These are phyloP conservation scores for Aphis craccivora DNA, from an alignment of 1,140 invertebrate genomes.

Conservation along the genomic window DNA sequence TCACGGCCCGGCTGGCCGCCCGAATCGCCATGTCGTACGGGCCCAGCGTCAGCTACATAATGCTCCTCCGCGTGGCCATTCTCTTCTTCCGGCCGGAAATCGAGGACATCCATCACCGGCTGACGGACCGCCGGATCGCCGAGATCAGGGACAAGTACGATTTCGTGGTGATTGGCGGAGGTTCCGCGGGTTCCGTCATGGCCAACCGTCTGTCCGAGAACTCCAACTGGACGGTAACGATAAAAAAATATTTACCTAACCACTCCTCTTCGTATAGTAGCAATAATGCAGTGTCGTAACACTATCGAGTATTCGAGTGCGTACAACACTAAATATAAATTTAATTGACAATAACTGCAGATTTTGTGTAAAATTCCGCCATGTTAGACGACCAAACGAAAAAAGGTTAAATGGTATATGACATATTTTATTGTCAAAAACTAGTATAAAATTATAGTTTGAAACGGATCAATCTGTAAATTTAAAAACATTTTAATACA, in stretches of 20 bases:
- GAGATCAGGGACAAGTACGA: slow-evolving; percentile 71
- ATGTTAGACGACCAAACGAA: too few species aligned
- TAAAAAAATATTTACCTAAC: neutral
- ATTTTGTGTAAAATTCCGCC: too few species aligned
- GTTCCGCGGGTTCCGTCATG: slow-evolving; percentile 82
- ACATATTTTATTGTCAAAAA: neutral
- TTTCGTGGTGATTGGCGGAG: slow-evolving; percentile 82
- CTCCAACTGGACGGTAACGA: slow-evolving; percentile 69
- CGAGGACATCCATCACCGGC: slow-evolving; percentile 69
- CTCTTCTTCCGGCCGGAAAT: slow-evolving; percentile 73
- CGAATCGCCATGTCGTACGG: slow-evolving; percentile 71
- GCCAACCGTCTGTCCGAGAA: slow-evolving; percentile 79
- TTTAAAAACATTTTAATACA: neutral
- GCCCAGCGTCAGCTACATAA: slow-evolving; percentile 70
- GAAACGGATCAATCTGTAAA: neutral
- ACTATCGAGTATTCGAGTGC: too few species aligned
- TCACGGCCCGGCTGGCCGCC: slow-evolving; percentile 61
- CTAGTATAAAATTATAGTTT: neutral
- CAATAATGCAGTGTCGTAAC: too few species aligned
- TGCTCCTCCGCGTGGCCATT: slow-evolving; percentile 70
- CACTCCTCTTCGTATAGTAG: too few species aligned
- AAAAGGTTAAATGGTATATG: neutral
- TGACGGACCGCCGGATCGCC: slow-evolving; percentile 66
- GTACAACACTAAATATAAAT: too few species aligned
- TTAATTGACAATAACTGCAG: too few species aligned